Base-by-base conservation (phyloP, 23 tunicate genomes). In the Trididemnum clinides region DNA sequence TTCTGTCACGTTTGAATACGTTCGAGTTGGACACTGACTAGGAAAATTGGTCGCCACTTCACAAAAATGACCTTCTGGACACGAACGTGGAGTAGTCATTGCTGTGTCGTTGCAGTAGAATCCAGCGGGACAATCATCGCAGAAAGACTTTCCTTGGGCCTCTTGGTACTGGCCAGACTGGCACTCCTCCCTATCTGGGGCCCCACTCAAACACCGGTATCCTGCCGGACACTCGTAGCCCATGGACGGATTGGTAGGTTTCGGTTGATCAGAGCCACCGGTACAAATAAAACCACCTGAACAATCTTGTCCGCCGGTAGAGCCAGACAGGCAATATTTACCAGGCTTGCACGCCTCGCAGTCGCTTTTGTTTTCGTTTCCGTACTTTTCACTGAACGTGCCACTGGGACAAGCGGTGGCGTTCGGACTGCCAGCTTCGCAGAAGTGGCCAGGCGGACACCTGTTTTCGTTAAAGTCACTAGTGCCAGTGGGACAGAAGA, bases 201-300 rank as follows among this genome's bases (percentile, higher is more conserved):
- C 82, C 6, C 95, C 95, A 1, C 65, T 49, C 19, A 58, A 65
- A 51, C 99, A 95, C 31, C 18, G 19, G 58, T 72, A 64, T 2
- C 99, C 99, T 12, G 64, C 80, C 4, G 99, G 99, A 50, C 99
- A 95, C 15, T 39, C 58, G 57, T 89, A 94, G 5, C 98, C 98
- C 80, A 74, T 94, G 32, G 15, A 35, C 2, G 30, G 36, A 39
- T 81, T 79, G 22, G 38, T 81, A 0, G 98, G 98, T 5, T 76
- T 82, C 5, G 98, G 86, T 30, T 76, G 69, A 57, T 89, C 78
- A 15, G 98, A 85, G 0, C 98, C 98, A 33, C 94, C 90, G 35
- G 86, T 79, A 50, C 98, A 94, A 26, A 94, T 81, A 51, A 66
- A 94, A 0, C 98, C 98, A 1, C 72, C 82, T 15, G 33, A 69